Conservation (phyloP, 2,888 invertebrate genomes). For the Eurytoma californica region DNA sequence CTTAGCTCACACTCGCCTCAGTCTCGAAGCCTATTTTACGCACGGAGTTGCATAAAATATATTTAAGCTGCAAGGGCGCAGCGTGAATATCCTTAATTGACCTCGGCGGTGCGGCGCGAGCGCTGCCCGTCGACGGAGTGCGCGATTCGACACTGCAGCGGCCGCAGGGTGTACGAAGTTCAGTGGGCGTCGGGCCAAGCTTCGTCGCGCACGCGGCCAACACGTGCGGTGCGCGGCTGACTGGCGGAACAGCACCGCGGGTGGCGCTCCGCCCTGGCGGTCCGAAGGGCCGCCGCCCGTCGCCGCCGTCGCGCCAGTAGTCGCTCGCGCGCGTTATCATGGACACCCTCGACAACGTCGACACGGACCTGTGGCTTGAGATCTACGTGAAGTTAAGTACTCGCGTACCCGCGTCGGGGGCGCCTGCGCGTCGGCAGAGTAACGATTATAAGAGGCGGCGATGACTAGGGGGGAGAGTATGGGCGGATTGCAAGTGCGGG, state of each 20-base stretch:
- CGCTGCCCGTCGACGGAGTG: no score
- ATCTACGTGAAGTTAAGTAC: slow-evolving; percentile 71
- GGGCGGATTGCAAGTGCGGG: neutral
- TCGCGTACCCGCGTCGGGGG: slow-evolving; percentile 48
- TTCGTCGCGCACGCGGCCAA: neutral
- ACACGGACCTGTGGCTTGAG: slow-evolving; percentile 67
- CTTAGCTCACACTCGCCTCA: no score
- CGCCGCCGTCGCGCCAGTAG: neutral
- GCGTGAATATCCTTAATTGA: no score
- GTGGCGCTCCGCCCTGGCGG: neutral
- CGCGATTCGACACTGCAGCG: no score
- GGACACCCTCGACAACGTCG: slow-evolving; percentile 69
- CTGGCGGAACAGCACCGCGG: neutral
- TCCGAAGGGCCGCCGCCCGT: neutral
- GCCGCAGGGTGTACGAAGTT: no score
- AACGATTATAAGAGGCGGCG: neutral
- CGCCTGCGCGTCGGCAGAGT: neutral
- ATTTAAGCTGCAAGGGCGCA: no score
- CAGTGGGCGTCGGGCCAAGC: neutral
- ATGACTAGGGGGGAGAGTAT: neutral
- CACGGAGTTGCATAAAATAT: no score
- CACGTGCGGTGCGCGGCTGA: neutral
- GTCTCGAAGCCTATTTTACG: no score
- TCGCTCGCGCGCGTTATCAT: slow-evolving; percentile 54
- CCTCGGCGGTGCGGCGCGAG: no score